Evolutionary conservation across 2,113 vertebrate genomes (phyloP), one percentile per base, ranked within the genome.

Genomic region (Leucopsar rothschildi): DNA sequence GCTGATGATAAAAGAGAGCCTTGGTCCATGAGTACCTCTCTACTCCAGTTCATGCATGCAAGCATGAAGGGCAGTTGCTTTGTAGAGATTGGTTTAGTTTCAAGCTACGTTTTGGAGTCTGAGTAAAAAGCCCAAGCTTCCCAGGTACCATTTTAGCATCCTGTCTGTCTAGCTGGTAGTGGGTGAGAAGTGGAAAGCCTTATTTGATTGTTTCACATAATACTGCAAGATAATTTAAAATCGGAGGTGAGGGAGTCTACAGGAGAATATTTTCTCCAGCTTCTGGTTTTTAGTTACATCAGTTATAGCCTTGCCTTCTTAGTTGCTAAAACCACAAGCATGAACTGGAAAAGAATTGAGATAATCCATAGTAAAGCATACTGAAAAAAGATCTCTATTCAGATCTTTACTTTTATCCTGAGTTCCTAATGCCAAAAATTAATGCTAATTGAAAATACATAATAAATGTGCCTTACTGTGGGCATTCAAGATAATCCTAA

Each of bases 381-480:
- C 97, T 96, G 98, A 98, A 98, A 98, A 98, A 98, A 98, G 98
- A 98, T 98, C 97, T 97, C 97, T 97, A 96, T 98, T 98, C 98
- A 99, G 97, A 97, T 98, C 97, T 98, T 97, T 97, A 98, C 98
- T 99, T 98, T 97, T 98, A 98, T 99, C 97, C 97, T 63, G 70
- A 97, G 95, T 97, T 98, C 96, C 96, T 97, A 98, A 95, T 98
- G 97, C 98, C 98, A 98, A 97, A 98, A 98, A 98, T 98, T 97
- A 98, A 97, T 95, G 97, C 98, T 98, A 76, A 98, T 98, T 97
- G 97, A 98, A 98, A 98, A 95, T 97, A 95, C 97, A 98, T 97
- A 98, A 98, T 98, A 98, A 98, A 97, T 96, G 96, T 98, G 98
- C 97, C 97, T 97, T 98, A 97, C 97, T 98, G 96, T 83, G 96